Evolutionary conservation across 2,888 invertebrate genomes (phyloP), one percentile per base, ranked within the genome.

Genomic region (Trissonchulus sp.): DNA sequence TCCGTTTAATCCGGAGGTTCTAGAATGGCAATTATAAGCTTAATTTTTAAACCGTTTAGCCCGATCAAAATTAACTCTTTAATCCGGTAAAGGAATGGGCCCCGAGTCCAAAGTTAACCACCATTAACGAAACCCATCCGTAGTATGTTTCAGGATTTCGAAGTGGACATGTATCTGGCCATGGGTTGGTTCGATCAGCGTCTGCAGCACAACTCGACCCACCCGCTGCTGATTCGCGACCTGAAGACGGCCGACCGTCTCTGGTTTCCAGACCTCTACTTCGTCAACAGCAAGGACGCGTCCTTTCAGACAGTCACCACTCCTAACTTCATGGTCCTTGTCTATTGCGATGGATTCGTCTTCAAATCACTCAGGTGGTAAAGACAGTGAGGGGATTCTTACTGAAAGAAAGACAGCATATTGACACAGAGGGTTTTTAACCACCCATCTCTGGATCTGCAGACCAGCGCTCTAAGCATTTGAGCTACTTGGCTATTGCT

Each of bases 81-180:
- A n/a, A n/a, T n/a, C n/a, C n/a, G n/a, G n/a, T n/a, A n/a, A n/a
- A n/a, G n/a, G n/a, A n/a, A n/a, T n/a, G n/a, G n/a, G n/a, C n/a
- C n/a, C n/a, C n/a, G n/a, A n/a, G n/a, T n/a, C n/a, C n/a, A n/a
- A n/a, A n/a, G n/a, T n/a, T n/a, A n/a, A n/a, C n/a, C n/a, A n/a
- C n/a, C n/a, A n/a, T n/a, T n/a, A n/a, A n/a, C n/a, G n/a, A n/a
- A n/a, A n/a, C n/a, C n/a, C n/a, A n/a, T n/a, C n/a, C n/a, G n/a
- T n/a, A n/a, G n/a, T n/a, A 15, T 69, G 8, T 75, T 72, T 3
- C 75, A 81, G 81, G 83, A 83, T 76, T 83, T 82, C 76, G 83
- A 82, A 77, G 81, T 83, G 68, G 83, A 83, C 77, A 82, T 82
- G 80, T 83, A 83, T 76, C 78, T 83, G 72, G 83, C 83, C 2